Evolutionary conservation across 2,113 vertebrate genomes (phyloP), one percentile per base, ranked within the genome.

Genomic region (Columba livia): DNA sequence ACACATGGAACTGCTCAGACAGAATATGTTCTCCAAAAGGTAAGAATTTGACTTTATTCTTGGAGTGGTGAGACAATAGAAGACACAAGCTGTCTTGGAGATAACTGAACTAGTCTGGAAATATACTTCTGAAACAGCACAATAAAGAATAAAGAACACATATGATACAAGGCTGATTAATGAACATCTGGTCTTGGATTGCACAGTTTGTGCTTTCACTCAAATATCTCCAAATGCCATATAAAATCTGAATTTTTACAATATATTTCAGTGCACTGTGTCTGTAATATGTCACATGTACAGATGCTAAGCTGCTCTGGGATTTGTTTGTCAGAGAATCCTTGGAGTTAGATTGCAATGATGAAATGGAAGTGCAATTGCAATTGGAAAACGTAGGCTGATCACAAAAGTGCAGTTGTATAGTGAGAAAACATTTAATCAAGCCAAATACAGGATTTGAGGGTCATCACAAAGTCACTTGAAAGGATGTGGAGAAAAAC

Each of bases 1-100:
- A 95, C 78, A 97, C 95, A 94, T 96, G 95, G 87, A 96, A 75
- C 75, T 80, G 91, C 40, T 94, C 86, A 96, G 92, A 90, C 83
- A 75, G 94, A 96, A 92, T 84, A 73, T 47, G 82, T 97, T 78
- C 78, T 96, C 74, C 85, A 88, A 91, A 95, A 97, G 91, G 82
- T 96, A 93, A 70, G 65, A 48, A 82, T 95, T 89, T 72, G 56
- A 91, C 72, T 83, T 16, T 86, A 61, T 56, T n/a, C n/a, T 79
- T 85, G 94, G 56, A 25, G 57, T 92, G 50, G 81, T 93, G 90
- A 95, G 20, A 69, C 40, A 85, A 56, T 11, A 81, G 65, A 88
- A 85, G 53, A 96, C 81, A 85, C 29, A 71, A 19, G 51, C 54
- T 85, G 61, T 80, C 58, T 66, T 94, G 78, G 79, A 90, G 91